Percentiles rank a stretch among this genome's conserved stretches.
phyloP scores from a whole-genome alignment of 2,113 vertebrate species.

The Stomatorhinus ivindoensis region DNA sequence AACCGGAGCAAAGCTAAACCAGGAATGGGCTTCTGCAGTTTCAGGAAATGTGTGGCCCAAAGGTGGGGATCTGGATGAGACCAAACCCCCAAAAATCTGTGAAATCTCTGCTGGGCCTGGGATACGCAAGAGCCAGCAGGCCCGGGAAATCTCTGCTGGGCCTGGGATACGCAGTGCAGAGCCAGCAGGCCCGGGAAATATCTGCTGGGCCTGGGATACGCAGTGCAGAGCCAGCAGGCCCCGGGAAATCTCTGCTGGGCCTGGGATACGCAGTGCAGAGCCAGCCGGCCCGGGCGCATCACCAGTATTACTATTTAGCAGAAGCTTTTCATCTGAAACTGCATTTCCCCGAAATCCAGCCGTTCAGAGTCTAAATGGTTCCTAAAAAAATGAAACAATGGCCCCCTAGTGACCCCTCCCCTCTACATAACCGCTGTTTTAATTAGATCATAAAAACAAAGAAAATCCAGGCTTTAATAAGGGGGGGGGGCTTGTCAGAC shows the following conservation, averaged over 20 bases:
- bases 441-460: neutral
- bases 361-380: neutral
- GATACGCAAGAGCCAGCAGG: neutral
- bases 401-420: neutral
- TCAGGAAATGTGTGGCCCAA: neutral
- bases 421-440: neutral
- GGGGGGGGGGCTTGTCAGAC: slow-evolving; percentile 28
- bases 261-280: too few species aligned
- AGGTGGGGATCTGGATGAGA: neutral
- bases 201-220: neutral
- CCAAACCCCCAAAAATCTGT: neutral
- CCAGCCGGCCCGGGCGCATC: too few species aligned
- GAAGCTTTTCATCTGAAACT: neutral
- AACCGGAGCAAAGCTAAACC: neutral
- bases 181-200: neutral
- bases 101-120: neutral
- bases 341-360: neutral
- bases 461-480: slow-evolving; percentile 19
- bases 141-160: too few species aligned
- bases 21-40: neutral
- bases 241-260: too few species aligned
- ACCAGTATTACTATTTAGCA: neutral
- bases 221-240: neutral
- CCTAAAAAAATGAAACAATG: slow-evolving; percentile 15
- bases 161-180: too few species aligned